Evolutionary conservation across 2,888 invertebrate genomes (phyloP).

Genomic region (Drosophila robusta): DNA sequence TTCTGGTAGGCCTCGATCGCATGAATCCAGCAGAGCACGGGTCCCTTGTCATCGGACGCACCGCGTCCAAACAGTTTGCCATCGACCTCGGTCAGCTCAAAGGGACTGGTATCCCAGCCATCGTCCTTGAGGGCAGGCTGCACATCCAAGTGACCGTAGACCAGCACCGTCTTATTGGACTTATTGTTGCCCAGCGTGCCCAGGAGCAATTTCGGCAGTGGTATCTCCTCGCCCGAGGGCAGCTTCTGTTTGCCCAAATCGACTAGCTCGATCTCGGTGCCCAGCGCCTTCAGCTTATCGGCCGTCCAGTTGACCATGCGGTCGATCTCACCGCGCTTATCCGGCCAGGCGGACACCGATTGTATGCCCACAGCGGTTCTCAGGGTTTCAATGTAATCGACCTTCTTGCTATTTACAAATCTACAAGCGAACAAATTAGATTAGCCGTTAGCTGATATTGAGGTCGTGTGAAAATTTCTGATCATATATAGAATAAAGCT

Average conservation of each 20-base stretch:
- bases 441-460: constrained; percentile 18
- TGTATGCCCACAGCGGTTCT: constrained; percentile 95
- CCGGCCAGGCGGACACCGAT: constrained; percentile 97
- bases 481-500: constrained; percentile 14
- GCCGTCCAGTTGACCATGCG: constrained; percentile 94
- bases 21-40: constrained; percentile 98
- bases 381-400: constrained; percentile 91
- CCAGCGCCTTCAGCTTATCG: constrained; percentile 89
- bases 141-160: constrained; percentile 99
- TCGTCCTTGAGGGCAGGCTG: constrained; percentile 97
- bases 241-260: constrained; percentile 92
- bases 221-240: constrained; percentile 89
- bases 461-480: constrained; percentile 15
- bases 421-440: constrained; percentile 48
- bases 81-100: constrained; percentile 93
- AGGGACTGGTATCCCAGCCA: constrained; percentile 98
- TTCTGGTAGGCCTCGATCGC: constrained; percentile 95
- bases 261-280: constrained; percentile 89
- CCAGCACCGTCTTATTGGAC: constrained; percentile 95
- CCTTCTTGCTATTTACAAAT: constrained; percentile 90
- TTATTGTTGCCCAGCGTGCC: constrained; percentile 92
- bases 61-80: constrained; percentile 97
- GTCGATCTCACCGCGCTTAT: constrained; percentile 91
- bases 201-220: constrained; percentile 94
- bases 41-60: constrained; percentile 96